These are phyloP conservation scores for Drosophila ambigua DNA, from an alignment of 1,140 invertebrate species.

Conservation along the genomic window DNA sequence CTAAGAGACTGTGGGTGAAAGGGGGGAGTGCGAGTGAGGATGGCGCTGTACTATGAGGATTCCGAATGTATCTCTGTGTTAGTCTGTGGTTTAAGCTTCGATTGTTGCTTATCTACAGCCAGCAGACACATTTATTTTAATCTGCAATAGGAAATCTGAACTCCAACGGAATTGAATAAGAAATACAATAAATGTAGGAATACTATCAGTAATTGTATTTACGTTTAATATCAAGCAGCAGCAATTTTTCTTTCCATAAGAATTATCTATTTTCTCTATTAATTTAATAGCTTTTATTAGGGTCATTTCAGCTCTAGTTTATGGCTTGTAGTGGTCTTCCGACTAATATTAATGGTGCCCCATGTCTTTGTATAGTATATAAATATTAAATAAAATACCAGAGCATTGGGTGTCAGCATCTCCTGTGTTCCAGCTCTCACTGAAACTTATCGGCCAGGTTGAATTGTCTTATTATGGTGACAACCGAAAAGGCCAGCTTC, in stretches of 20 bases:
- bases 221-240: neutral
- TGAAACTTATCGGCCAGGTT: constrained; percentile 32
- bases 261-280: too few species aligned
- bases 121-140: constrained; percentile 14
- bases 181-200: neutral
- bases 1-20: neutral
- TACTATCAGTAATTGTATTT: neutral
- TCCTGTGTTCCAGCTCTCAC: too few species aligned
- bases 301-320: too few species aligned
- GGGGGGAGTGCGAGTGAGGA: neutral
- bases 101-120: constrained; percentile 27
- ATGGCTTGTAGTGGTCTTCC: too few species aligned
- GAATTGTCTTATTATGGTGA: constrained; percentile 36
- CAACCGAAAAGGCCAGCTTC: constrained; percentile 48
- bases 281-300: too few species aligned
- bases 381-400: too few species aligned
- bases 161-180: neutral
- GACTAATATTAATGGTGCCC: too few species aligned
- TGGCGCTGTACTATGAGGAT: constrained; percentile 20
- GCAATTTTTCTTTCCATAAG: too few species aligned
- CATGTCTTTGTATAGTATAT: too few species aligned
- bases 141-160: neutral
- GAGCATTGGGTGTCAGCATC: too few species aligned
- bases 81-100: constrained; percentile 38
- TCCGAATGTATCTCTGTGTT: constrained; percentile 12